These are phyloP conservation scores for Cydia pomonella DNA, from an alignment of 1,140 invertebrate species.

Conservation along the genomic window DNA sequence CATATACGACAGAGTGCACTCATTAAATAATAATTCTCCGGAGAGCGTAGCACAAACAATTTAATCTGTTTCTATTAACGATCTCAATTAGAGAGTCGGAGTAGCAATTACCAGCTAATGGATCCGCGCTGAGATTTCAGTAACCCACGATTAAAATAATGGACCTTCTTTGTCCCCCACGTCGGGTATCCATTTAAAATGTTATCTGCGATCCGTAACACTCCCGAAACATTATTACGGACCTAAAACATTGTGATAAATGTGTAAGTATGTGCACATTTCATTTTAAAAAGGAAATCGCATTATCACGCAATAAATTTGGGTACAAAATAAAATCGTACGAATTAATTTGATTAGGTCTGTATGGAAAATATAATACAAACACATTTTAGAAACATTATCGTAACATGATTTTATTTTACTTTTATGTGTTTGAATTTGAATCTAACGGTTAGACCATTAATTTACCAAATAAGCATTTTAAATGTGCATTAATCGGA, in stretches of 20 bases:
- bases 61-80: constrained; percentile 61
- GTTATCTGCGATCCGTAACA: constrained; percentile 21
- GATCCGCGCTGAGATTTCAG: constrained; percentile 50
- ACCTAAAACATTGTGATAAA: not conserved
- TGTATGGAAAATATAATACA: no score
- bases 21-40: constrained; percentile 34
- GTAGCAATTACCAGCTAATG: constrained; percentile 57
- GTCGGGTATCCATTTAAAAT: constrained; percentile 30
- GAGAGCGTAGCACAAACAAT: constrained; percentile 51
- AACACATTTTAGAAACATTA: no score
- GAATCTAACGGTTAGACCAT: no score
- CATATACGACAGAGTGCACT: constrained; percentile 6
- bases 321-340: not conserved
- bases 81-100: constrained; percentile 55
- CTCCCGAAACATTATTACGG: not conserved
- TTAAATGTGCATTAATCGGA: no score
- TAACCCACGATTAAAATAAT: constrained; percentile 40
- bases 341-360: no score
- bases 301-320: not conserved
- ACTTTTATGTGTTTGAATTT: no score
- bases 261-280: not conserved
- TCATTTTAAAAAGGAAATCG: not conserved
- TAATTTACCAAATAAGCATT: no score
- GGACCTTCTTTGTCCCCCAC: constrained; percentile 21
- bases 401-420: no score